Base-by-base conservation (phyloP, 1,140 invertebrate genomes). In the Belonocnema kinseyi region DNA sequence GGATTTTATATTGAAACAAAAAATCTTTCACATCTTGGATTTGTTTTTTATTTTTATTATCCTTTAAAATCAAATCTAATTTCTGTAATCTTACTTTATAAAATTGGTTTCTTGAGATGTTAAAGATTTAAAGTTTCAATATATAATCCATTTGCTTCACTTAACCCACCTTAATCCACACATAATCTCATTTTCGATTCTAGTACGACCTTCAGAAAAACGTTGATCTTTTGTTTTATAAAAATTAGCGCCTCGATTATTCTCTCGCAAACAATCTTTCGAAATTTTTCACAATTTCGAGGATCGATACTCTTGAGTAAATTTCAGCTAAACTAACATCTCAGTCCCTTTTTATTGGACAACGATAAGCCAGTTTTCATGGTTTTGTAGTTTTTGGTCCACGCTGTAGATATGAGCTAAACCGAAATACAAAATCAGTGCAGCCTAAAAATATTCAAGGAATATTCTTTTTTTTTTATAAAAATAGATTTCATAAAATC, bases 351-450 rank as follows among this genome's bases (percentile, higher is more conserved):
- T 8, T 66, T n/a, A n/a, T n/a, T 14, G 26, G 40, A 14, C 40
- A 8, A 66, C 61, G 26, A 66, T 40, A 66, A 40, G 61, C 13
- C 61, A 66, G 61, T 66, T 66, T 53, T 50, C 26, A 51, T 53
- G 72, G 53, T 73, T 73, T 53, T 51, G n/a, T 53, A 33, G 16
- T 73, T 66, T 75, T 76, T 76, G 75, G 75, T 76, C 75, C 75
- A 54, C 75, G 52, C 70, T 71, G 46, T 76, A 76, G 75, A 76
- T 76, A 76, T 76, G 74, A 75, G 74, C 33, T 75, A 75, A 74
- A n/a, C 72, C 72, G 50, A 74, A 74, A 40, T 21, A 54, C 72
- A 54, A 74, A 74, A 74, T 40, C 54, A 56, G 51, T 54, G 56
- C 54, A 75, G 26, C 50, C 50, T 75, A 21, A n/a, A 50, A 70